phyloP scores from a whole-genome alignment of 2,888 invertebrate species.

The Notodonta ziczac region DNA sequence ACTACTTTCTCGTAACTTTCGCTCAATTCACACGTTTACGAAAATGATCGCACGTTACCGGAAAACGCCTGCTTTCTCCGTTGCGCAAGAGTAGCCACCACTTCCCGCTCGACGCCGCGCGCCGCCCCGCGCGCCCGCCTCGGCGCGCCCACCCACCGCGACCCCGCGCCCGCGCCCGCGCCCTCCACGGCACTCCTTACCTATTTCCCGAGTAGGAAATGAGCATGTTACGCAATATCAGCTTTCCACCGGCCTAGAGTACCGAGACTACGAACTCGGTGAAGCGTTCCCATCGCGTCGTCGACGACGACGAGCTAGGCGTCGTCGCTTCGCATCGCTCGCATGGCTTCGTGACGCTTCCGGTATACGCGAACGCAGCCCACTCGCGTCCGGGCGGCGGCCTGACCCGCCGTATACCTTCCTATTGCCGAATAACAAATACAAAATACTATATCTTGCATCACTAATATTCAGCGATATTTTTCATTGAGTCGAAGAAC shows the following conservation, averaged over 20 bases:
- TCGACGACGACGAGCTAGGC: background rate
- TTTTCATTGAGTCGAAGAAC: too few species aligned
- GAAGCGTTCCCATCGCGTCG: conserved; percentile 51
- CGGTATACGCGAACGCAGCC: too few species aligned
- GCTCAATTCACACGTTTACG: conserved; percentile 82
- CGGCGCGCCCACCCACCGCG: conserved; percentile 27
- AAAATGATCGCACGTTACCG: conserved; percentile 79
- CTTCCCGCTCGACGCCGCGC: conserved; percentile 63
- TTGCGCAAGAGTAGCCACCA: conserved; percentile 75
- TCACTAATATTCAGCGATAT: too few species aligned
- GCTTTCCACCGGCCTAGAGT: conserved; percentile 58
- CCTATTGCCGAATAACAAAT: too few species aligned
- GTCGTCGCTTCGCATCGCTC: conserved; percentile 10
- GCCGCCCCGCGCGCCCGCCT: conserved; percentile 26
- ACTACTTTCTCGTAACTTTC: conserved; percentile 77
- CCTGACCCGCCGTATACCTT: too few species aligned
- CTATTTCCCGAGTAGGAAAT: conserved; percentile 79
- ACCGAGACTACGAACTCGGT: conserved; percentile 31
- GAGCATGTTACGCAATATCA: conserved; percentile 60
- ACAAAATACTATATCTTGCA: too few species aligned
- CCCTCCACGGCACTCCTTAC: conserved; percentile 66
- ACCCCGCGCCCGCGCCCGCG: conserved; percentile 29
- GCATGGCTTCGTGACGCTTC: conserved; percentile 12
- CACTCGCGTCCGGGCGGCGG: too few species aligned
- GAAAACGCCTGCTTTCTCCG: conserved; percentile 78